Percentiles rank a stretch among this genome's conserved stretches.
These are phyloP conservation scores for Trichogramma evanescens DNA, from an alignment of 2,888 invertebrate genomes.

Conservation along the genomic window DNA sequence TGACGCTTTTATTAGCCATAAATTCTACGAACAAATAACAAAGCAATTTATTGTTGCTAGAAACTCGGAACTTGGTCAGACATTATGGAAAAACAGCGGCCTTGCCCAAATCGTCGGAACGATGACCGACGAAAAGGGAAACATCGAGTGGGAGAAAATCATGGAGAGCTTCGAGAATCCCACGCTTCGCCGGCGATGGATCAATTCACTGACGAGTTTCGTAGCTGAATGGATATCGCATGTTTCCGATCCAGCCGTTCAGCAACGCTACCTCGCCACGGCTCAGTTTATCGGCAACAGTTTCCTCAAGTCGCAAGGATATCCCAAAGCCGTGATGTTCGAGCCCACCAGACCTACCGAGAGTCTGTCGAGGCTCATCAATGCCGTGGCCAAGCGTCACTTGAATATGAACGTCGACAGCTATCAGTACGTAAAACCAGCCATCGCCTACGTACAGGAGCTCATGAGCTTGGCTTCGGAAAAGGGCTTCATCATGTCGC, in stretches of 20 bases:
- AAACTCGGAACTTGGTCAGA: constrained; percentile 70
- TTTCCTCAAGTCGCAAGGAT: constrained; percentile 68
- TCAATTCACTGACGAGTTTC: constrained; percentile 66
- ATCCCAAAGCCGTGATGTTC: constrained; percentile 64
- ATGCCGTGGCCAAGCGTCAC: constrained; percentile 64
- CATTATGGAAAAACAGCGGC: constrained; percentile 67
- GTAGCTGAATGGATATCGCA: constrained; percentile 69
- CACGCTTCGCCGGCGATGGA: constrained; percentile 73
- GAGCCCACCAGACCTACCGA: constrained; percentile 63
- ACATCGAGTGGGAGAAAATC: constrained; percentile 64
- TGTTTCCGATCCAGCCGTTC: constrained; percentile 68
- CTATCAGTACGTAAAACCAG: constrained; percentile 67
- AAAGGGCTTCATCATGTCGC: constrained; percentile 58
- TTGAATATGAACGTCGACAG: constrained; percentile 67
- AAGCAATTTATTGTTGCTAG: constrained; percentile 35
- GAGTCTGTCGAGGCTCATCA: constrained; percentile 61
- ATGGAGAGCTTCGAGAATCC: constrained; percentile 75
- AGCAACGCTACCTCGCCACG: constrained; percentile 65
- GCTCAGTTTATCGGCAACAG: constrained; percentile 67
- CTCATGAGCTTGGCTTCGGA: constrained; percentile 64
- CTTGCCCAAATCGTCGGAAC: constrained; percentile 61
- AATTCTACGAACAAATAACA: no score
- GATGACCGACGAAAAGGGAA: constrained; percentile 65
- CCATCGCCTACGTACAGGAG: constrained; percentile 66
- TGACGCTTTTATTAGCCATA: no score